Percentiles rank a stretch among this genome's conserved stretches.
Evolutionary conservation across 2,113 vertebrate genomes (phyloP).

Genomic region (Forbesichthys papilliferus): DNA sequence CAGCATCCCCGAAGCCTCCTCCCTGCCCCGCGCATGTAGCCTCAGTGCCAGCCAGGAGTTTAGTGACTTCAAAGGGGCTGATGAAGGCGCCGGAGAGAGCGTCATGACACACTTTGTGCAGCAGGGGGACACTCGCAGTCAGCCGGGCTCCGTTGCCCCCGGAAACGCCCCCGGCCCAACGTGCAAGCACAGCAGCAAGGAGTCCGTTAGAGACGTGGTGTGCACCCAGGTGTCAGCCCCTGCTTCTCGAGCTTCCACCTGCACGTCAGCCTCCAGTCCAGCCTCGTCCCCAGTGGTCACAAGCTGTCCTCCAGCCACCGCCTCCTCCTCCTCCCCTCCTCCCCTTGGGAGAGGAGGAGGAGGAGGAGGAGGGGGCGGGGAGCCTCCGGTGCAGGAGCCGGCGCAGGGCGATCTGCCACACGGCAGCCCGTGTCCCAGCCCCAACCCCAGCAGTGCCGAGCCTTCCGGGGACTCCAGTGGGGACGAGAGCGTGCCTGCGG

Average conservation of each 20-base stretch:
- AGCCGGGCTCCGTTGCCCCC: conserved; percentile 12
- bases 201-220: conserved; percentile 4
- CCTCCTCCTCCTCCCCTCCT: conserved; percentile 5
- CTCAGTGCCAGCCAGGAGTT: conserved; percentile 81
- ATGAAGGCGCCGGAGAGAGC: conserved; percentile 74
- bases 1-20: conserved; percentile 32
- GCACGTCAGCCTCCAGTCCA: conserved; percentile 21
- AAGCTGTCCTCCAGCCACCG: conserved; percentile 5
- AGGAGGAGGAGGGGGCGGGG: conserved; percentile 57
- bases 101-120: conserved; percentile 75
- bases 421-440: conserved; percentile 61
- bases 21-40: conserved; percentile 34
- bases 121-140: conserved; percentile 17
- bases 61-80: conserved; percentile 92
- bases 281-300: conserved; percentile 14
- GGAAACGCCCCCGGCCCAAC: conserved; percentile 10
- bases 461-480: conserved; percentile 68
- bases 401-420: conserved; percentile 70
- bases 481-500: conserved; percentile 70
- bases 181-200: conserved; percentile 44
- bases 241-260: conserved; percentile 9
- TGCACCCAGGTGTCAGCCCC: conserved; percentile 36
- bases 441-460: conserved; percentile 59
- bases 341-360: background rate
- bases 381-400: conserved; percentile 65